Evolutionary conservation across 1,140 invertebrate genomes (phyloP).

Genomic region (Mya arenaria): DNA sequence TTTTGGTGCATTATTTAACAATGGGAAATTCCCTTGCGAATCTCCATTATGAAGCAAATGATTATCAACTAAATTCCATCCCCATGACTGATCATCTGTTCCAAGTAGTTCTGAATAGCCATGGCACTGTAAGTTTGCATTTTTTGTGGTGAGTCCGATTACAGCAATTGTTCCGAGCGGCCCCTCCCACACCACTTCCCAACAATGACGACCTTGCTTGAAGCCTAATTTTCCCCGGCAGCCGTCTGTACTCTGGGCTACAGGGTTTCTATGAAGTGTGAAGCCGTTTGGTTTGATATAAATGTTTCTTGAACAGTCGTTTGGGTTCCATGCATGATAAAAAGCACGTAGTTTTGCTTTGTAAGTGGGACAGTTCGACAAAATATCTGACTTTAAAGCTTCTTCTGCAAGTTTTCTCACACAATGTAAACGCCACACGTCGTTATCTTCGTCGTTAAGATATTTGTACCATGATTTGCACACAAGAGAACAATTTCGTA

Average conservation of each 20-base stretch:
- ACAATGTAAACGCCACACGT: conserved; percentile 97
- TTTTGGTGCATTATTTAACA: conserved; percentile 98
- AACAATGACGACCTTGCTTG: conserved; percentile 95
- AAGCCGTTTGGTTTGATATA: conserved; percentile 99
- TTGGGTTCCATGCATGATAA: conserved; percentile 98
- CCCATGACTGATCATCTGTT: conserved; percentile 98
- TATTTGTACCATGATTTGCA: conserved; percentile 97
- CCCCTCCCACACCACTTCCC: conserved; percentile 99
- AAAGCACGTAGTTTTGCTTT: conserved; percentile 97
- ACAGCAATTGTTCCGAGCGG: conserved; percentile 87
- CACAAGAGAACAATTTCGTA: conserved; percentile 94
- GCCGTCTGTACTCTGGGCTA: conserved; percentile 99
- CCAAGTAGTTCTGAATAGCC: conserved; percentile 97
- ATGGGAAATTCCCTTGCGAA: conserved; percentile 96
- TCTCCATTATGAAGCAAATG: conserved; percentile 98
- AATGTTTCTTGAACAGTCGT: conserved; percentile 98
- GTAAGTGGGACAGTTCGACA: conserved; percentile 93
- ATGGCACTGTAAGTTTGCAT: conserved; percentile 93
- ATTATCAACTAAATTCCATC: conserved; percentile 99
- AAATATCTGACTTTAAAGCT: conserved; percentile 94
- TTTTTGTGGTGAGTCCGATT: conserved; percentile 94
- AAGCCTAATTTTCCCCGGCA: conserved; percentile 97
- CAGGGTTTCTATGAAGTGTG: conserved; percentile 98
- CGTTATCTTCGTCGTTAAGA: conserved; percentile 96
- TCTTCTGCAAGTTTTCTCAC: conserved; percentile 93